Evolutionary conservation across 2,888 invertebrate genomes (phyloP).

Genomic region (Cylindroiulus punctatus): DNA sequence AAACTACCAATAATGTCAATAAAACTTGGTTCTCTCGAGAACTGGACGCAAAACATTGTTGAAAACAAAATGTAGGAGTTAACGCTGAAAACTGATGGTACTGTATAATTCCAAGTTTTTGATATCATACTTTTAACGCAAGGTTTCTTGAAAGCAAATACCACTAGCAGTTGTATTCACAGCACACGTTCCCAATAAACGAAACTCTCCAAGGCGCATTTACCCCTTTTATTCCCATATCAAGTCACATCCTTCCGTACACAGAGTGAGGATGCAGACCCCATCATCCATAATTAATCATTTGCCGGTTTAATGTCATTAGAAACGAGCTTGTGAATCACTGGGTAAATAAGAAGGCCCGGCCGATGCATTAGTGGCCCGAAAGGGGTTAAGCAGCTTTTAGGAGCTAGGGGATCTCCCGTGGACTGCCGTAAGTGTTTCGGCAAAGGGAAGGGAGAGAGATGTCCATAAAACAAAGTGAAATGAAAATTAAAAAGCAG

Average conservation of each 20-base stretch:
- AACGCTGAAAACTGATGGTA: too few species aligned
- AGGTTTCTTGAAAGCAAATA: too few species aligned
- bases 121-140: too few species aligned
- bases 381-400: slow-evolving; percentile 45
- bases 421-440: slow-evolving; percentile 13
- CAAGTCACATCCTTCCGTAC: slow-evolving; percentile 39
- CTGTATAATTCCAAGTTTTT: too few species aligned
- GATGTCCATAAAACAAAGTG: slow-evolving; percentile 40
- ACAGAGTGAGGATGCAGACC: slow-evolving; percentile 15
- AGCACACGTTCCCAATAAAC: not conserved
- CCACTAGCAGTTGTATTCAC: too few species aligned
- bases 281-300: slow-evolving; percentile 52
- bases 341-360: slow-evolving; percentile 43
- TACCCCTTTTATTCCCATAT: slow-evolving; percentile 35
- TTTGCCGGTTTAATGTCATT: slow-evolving; percentile 50
- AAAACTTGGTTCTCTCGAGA: too few species aligned
- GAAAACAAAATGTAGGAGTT: too few species aligned
- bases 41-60: too few species aligned
- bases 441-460: not conserved
- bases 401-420: slow-evolving; percentile 40
- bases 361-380: slow-evolving; percentile 45
- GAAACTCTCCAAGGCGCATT: slow-evolving; percentile 25
- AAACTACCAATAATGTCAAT: too few species aligned
- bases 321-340: slow-evolving; percentile 48
- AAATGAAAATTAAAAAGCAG: slow-evolving; percentile 43